These are phyloP conservation scores for Talpa occidentalis DNA, from an alignment of 2,113 vertebrate genomes.

Conservation along the genomic window DNA sequence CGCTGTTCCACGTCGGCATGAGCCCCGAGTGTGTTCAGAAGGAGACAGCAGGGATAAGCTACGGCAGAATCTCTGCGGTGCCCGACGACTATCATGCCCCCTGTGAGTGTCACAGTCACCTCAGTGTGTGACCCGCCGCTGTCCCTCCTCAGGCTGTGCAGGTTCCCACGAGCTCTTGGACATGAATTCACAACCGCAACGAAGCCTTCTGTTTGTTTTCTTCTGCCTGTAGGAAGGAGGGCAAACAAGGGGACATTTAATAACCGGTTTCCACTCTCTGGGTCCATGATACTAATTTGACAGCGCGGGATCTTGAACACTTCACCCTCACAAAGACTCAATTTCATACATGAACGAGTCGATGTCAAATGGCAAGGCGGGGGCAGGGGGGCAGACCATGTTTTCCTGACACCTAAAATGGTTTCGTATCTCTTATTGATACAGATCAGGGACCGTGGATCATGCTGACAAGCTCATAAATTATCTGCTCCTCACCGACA, in stretches of 20 bases:
- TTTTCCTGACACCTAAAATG: not conserved
- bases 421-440: not conserved
- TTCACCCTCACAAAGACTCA: not conserved
- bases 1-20: not conserved
- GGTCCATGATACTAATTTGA: not conserved
- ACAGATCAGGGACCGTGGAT: not conserved
- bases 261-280: not conserved
- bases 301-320: not conserved
- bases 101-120: not conserved
- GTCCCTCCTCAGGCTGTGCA: not conserved
- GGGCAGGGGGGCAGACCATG: fast-evolving
- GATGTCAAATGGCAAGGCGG: not conserved
- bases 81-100: not conserved
- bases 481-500: constrained; percentile 63
- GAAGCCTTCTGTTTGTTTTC: constrained; percentile 79
- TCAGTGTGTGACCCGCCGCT: too few relatives aligned
- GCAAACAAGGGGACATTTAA: not conserved
- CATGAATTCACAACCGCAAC: not conserved
- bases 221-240: not conserved
- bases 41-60: not conserved
- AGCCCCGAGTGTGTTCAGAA: not conserved
- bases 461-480: not conserved
- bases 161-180: not conserved
- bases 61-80: not conserved
- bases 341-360: constrained; percentile 27